Percentiles rank a stretch among this genome's conserved stretches.
These are phyloP conservation scores for Gymnothorax reevesii DNA, from an alignment of 2,797 vertebrate genomes.

Conservation along the genomic window DNA sequence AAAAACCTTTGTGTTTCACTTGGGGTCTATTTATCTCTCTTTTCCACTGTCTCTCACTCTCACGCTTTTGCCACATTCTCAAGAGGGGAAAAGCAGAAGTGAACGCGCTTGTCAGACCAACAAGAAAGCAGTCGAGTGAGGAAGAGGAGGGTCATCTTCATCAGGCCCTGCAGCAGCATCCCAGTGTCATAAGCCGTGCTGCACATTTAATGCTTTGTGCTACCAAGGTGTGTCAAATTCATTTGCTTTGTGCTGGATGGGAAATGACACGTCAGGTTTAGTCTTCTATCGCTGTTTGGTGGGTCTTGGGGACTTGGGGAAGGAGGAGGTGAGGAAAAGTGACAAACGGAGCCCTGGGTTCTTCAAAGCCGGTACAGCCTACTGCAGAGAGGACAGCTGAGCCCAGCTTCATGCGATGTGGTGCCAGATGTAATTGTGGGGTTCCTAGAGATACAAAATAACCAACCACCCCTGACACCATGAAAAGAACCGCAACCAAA, in stretches of 20 bases:
- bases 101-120: neutral
- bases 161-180: conserved; percentile 72
- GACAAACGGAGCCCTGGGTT: conserved; percentile 69
- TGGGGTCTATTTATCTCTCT: neutral
- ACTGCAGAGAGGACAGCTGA: conserved; percentile 74
- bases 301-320: conserved; percentile 47
- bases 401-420: conserved; percentile 78
- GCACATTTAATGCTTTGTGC: conserved; percentile 79
- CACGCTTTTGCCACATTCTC: conserved; percentile 45
- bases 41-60: conserved; percentile 38
- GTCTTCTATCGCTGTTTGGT: conserved; percentile 74
- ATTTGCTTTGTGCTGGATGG: conserved; percentile 67
- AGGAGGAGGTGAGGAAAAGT: conserved; percentile 36
- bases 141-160: conserved; percentile 73
- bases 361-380: conserved; percentile 70
- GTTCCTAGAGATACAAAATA: conserved; percentile 74
- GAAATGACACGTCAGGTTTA: conserved; percentile 78
- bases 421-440: conserved; percentile 80
- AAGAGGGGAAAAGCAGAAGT: conserved; percentile 56
- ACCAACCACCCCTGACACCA: conserved; percentile 62
- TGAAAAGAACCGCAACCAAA: conserved; percentile 63
- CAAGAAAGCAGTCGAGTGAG: conserved; percentile 25
- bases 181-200: conserved; percentile 69
- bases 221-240: conserved; percentile 81
- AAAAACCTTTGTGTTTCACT: neutral